Evolutionary conservation across 2,888 invertebrate species (phyloP).

Genomic region (Sinelater perroti): DNA sequence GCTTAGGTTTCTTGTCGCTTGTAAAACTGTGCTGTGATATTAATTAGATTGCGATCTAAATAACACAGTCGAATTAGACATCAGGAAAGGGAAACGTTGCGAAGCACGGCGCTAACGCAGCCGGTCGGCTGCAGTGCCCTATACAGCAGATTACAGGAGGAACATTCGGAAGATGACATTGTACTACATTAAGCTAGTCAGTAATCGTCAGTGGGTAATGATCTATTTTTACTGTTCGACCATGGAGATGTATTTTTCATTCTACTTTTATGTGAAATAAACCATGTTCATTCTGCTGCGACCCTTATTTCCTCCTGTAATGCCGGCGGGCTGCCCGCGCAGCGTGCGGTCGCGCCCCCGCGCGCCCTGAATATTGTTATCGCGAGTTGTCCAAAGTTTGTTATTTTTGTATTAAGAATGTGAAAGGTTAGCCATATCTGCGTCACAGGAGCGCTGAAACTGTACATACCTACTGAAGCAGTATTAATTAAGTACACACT

Average conservation of each 20-base stretch:
- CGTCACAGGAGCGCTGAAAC: constrained; percentile 21
- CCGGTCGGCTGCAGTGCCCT: too few relatives aligned
- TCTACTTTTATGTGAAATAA: too few relatives aligned
- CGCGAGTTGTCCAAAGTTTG: constrained; percentile 31
- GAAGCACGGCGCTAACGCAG: constrained; percentile 19
- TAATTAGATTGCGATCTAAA: constrained; percentile 36
- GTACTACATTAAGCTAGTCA: too few relatives aligned
- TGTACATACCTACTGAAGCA: constrained; percentile 35
- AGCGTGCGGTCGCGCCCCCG: too few relatives aligned
- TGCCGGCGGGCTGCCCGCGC: too few relatives aligned
- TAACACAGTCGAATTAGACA: constrained; percentile 34
- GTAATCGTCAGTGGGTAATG: too few relatives aligned
- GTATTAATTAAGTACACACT: constrained; percentile 33
- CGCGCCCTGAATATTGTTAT: constrained; percentile 27
- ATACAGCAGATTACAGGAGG: too few relatives aligned
- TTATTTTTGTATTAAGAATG: constrained; percentile 36
- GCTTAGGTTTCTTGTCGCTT: constrained; percentile 22
- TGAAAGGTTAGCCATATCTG: constrained; percentile 21
- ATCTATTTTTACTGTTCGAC: too few relatives aligned
- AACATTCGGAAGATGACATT: too few relatives aligned
- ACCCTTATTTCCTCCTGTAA: too few relatives aligned
- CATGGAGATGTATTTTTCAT: too few relatives aligned
- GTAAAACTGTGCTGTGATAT: constrained; percentile 34
- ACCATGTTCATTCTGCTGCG: too few relatives aligned
- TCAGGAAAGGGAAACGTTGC: constrained; percentile 13